Conservation (phyloP, 2,797 vertebrate species). For the Tragopan temminckii region DNA sequence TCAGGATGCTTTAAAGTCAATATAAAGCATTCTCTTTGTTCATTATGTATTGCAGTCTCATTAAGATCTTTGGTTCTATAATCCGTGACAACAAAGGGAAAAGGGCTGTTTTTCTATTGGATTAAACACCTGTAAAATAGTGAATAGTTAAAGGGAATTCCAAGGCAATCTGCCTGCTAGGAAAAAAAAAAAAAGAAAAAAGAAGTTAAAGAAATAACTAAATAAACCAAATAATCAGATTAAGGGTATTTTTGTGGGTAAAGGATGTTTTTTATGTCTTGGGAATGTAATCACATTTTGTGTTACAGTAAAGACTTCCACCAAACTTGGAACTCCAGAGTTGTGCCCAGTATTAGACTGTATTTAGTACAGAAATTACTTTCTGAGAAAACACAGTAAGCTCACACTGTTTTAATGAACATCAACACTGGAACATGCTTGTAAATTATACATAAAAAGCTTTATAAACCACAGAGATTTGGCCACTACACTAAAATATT, state of each 20-base stretch:
- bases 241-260: neutral
- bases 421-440: neutral
- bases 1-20: neutral
- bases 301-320: neutral
- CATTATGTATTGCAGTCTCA: neutral
- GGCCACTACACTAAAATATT: neutral
- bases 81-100: neutral
- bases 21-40: neutral
- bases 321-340: neutral
- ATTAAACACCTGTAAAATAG: neutral
- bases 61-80: neutral
- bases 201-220: neutral
- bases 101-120: neutral
- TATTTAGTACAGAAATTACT: neutral
- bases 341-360: neutral
- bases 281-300: neutral
- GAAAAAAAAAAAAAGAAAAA: neutral
- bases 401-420: neutral
- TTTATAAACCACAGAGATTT: neutral
- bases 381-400: neutral
- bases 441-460: neutral
- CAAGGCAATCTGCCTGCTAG: neutral
- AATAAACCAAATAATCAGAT: neutral
- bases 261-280: neutral
- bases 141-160: neutral